Base-by-base conservation (phyloP, 2,888 invertebrate genomes). In the Drosophila pseudotalamancana region DNA sequence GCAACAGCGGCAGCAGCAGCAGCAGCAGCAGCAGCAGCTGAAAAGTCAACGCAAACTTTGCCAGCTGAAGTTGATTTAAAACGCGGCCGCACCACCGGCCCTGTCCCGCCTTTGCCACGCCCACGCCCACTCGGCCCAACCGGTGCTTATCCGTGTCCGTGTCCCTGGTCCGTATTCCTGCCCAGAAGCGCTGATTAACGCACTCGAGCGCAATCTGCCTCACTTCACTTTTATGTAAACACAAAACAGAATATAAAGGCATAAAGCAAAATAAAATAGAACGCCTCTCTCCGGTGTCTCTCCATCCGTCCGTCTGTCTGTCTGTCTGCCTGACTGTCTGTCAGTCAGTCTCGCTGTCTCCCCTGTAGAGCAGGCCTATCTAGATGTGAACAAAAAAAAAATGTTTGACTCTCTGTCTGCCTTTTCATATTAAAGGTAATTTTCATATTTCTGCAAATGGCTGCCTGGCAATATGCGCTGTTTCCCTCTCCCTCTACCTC, bases 191-290 rank as follows among this genome's bases (percentile, higher is more conserved):
- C 83, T 87, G 86, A 83, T 87, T 83, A 85, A 88, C 88, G 88
- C 84, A 88, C 87, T 84, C 78, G 85, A 81, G 87, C 87, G 81
- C 76, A 87, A 86, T 88, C 87, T 87, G 81, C 81, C 87, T 81
- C 81, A 84, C 87, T 87, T 81, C 81, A 87, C 85, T 81, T 87
- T 81, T 81, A 81, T 81, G 87, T 87, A 81, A 81, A 87, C 81
- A 87, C 81, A 81, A 87, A 81, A 87, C 87, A 87, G 85, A 87
- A 84, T 80, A 86, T 80, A 86, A 80, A 80, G 87, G 87, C 87
- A 86, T 72, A 70, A 66, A 68, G 76, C 63, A 85, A 83, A 86
- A 80, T 85, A 81, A 87, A 87, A 81, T 84, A 81, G 84, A 84
- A 71, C 60, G 72, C 55, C 71, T 63, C 46, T 54, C 11, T 25